Conservation (phyloP, 2,113 vertebrate species). For the Peromyscus leucopus region DNA sequence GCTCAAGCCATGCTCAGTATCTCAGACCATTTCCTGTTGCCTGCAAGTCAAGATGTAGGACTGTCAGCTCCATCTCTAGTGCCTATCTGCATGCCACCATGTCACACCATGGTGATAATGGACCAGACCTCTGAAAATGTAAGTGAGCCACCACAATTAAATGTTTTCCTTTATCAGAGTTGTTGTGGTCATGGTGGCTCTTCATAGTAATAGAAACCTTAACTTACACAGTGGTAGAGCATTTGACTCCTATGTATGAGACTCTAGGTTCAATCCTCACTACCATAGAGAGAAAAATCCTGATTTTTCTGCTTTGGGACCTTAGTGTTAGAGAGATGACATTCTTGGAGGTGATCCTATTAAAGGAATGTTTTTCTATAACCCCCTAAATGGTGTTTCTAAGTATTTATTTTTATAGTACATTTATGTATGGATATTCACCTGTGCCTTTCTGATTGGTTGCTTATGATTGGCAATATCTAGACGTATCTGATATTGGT, state of each 20-base stretch:
- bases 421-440: neutral
- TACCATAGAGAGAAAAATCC: neutral
- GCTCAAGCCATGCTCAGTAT: neutral
- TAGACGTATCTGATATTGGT: neutral
- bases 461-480: neutral
- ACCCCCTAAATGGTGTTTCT: slow-evolving; percentile 5
- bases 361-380: slow-evolving; percentile 50
- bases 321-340: slow-evolving; percentile 18
- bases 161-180: neutral
- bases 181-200: neutral
- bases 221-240: neutral
- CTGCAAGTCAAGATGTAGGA: neutral
- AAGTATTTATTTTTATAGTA: slow-evolving; percentile 4
- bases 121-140: neutral
- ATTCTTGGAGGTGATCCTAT: slow-evolving; percentile 25
- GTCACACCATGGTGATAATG: neutral
- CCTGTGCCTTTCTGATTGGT: neutral
- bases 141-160: neutral
- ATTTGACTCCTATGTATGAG: neutral
- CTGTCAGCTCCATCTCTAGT: neutral
- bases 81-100: neutral
- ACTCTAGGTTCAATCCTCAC: neutral
- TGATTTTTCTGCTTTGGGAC: neutral
- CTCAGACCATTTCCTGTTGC: neutral
- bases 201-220: neutral